Conservation (phyloP, 2,888 invertebrate species). For the Cerceris ruficornis region DNA sequence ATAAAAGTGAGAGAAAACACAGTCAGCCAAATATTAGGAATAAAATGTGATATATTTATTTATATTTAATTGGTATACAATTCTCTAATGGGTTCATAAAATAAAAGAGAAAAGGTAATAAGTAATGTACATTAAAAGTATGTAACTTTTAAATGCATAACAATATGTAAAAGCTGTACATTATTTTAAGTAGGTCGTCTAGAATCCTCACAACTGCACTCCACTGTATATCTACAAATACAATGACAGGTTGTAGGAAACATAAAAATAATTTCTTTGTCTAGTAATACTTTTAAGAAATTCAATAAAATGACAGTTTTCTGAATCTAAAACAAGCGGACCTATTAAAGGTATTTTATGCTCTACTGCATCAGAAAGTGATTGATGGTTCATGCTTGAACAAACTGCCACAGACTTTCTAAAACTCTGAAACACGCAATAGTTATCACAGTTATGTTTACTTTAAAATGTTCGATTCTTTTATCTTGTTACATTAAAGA, state of each 20-base stretch:
- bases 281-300: background rate
- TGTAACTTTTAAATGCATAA: conserved; percentile 1
- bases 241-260: background rate
- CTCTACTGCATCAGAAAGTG: conserved; percentile 37
- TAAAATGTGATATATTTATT: background rate
- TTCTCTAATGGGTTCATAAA: too few relatives aligned
- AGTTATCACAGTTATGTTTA: too few relatives aligned
- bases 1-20: background rate
- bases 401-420: background rate
- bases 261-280: background rate
- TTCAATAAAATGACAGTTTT: too few relatives aligned
- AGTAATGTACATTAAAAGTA: too few relatives aligned
- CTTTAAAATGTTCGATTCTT: too few relatives aligned
- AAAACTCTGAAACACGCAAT: background rate
- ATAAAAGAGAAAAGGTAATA: too few relatives aligned
- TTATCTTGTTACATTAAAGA: too few relatives aligned
- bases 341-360: conserved; percentile 18
- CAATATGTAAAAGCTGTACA: conserved; percentile 35
- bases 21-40: too few relatives aligned
- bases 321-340: background rate
- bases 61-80: background rate
- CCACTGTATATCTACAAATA: background rate
- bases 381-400: conserved; percentile 7
- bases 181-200: conserved; percentile 56
- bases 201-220: conserved; percentile 62